phyloP scores from a whole-genome alignment of 30 jellyfish, hydroid and myxozoan genomes.

The Hydra vulgaris region DNA sequence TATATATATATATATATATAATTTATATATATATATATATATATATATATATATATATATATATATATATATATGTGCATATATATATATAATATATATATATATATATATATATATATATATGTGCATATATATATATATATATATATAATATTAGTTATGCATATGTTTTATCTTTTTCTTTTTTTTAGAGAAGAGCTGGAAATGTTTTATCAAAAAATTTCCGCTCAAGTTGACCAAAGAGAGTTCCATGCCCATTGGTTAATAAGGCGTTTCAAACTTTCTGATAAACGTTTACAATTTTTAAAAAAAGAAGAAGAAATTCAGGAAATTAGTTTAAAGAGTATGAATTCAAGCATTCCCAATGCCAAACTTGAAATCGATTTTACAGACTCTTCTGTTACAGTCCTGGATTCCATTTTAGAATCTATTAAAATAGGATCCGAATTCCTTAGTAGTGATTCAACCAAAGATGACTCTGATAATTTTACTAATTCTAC shows the following conservation, averaged over 20 bases:
- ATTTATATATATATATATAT: too few species aligned
- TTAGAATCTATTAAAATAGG: neutral
- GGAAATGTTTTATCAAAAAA: constrained; percentile 34
- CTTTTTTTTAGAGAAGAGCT: constrained; percentile 54
- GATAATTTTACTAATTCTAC: neutral
- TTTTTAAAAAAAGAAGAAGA: constrained; percentile 38
- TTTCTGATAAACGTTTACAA: constrained; percentile 41
- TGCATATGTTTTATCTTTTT: neutral
- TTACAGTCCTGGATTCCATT: neutral
- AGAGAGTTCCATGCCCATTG: constrained; percentile 82
- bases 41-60: too few species aligned
- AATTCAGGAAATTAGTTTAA: neutral
- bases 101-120: too few species aligned
- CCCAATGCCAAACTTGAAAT: neutral
- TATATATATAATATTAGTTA: too few species aligned
- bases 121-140: too few species aligned
- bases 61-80: too few species aligned
- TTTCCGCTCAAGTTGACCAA: constrained; percentile 43
- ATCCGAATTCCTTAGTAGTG: neutral
- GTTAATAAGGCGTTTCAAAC: constrained; percentile 47
- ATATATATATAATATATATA: too few species aligned
- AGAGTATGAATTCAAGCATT: neutral
- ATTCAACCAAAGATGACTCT: neutral
- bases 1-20: too few species aligned
- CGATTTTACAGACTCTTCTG: neutral